phyloP scores from a whole-genome alignment of 2,888 invertebrate species.

The Ormia ochracea region DNA sequence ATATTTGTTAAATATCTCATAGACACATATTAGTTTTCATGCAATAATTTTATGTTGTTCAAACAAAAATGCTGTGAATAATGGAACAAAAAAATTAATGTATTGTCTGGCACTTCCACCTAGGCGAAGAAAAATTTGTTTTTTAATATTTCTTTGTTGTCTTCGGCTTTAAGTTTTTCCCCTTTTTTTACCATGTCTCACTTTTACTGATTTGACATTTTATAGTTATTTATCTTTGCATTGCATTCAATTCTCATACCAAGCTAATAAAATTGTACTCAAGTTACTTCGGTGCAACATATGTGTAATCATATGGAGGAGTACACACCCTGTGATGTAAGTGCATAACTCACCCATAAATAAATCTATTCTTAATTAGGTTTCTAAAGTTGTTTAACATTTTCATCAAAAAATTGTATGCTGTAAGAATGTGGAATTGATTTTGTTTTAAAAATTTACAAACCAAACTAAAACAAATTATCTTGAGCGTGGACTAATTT shows the following conservation, averaged over 20 bases:
- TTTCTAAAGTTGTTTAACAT: too few species aligned
- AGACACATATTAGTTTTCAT: background rate
- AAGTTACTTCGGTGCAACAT: too few species aligned
- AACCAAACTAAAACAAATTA: too few species aligned
- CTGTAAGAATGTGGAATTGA: too few species aligned
- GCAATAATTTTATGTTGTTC: background rate
- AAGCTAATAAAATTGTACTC: too few species aligned
- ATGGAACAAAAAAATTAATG: background rate
- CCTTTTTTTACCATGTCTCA: background rate
- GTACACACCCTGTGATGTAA: too few species aligned
- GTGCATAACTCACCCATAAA: too few species aligned
- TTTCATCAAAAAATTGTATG: too few species aligned
- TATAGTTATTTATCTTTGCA: slow-evolving; percentile 24
- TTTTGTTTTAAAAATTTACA: too few species aligned
- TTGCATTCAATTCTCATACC: slow-evolving; percentile 3
- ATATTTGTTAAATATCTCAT: background rate
- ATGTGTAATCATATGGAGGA: too few species aligned
- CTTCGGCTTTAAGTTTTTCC: slow-evolving; percentile 32
- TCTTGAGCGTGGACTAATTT: too few species aligned
- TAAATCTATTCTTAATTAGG: too few species aligned
- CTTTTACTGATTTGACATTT: slow-evolving; percentile 51
- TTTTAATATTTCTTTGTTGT: slow-evolving; percentile 45
- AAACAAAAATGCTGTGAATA: background rate
- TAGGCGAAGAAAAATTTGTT: slow-evolving; percentile 14
- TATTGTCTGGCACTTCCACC: slow-evolving; percentile 50